Conservation (phyloP, 2,113 vertebrate genomes). For the Burhinus oedicnemus region DNA sequence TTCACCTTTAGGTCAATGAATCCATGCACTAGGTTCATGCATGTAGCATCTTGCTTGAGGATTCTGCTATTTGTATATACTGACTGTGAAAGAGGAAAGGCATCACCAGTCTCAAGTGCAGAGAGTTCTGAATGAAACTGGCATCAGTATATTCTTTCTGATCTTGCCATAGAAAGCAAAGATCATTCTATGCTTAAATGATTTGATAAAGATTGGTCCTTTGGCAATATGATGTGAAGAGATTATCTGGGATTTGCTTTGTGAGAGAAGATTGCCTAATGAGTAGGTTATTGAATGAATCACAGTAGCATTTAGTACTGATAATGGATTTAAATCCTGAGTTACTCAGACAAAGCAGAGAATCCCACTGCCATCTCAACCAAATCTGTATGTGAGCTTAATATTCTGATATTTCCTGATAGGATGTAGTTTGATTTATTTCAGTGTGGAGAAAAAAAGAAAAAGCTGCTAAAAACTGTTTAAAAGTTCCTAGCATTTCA, state of each 20-base stretch:
- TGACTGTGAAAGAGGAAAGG: background rate
- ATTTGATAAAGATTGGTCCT: slow-evolving; percentile 14
- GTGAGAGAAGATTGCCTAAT: slow-evolving; percentile 44
- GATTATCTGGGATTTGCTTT: slow-evolving; percentile 52
- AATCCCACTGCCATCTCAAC: background rate
- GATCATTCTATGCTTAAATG: slow-evolving; percentile 13
- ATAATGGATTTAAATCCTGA: slow-evolving; percentile 16
- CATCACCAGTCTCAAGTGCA: background rate
- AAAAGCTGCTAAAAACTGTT: background rate
- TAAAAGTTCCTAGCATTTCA: background rate
- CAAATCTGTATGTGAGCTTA: background rate
- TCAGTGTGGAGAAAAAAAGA: background rate
- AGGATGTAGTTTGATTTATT: background rate
- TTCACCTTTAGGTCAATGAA: background rate
- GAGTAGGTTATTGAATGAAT: slow-evolving; percentile 39
- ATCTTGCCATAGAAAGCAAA: background rate
- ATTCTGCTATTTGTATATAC: background rate
- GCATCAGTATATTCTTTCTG: background rate
- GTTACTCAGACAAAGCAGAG: background rate
- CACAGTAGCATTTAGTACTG: slow-evolving; percentile 21
- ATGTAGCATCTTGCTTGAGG: background rate
- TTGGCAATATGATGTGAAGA: slow-evolving; percentile 21
- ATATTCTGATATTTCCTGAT: background rate
- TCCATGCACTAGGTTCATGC: background rate
- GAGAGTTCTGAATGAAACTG: background rate